Evolutionary conservation across 2,888 invertebrate genomes (phyloP), one percentile per base, ranked within the genome.

Genomic region (Nemotelus pantherinus): DNA sequence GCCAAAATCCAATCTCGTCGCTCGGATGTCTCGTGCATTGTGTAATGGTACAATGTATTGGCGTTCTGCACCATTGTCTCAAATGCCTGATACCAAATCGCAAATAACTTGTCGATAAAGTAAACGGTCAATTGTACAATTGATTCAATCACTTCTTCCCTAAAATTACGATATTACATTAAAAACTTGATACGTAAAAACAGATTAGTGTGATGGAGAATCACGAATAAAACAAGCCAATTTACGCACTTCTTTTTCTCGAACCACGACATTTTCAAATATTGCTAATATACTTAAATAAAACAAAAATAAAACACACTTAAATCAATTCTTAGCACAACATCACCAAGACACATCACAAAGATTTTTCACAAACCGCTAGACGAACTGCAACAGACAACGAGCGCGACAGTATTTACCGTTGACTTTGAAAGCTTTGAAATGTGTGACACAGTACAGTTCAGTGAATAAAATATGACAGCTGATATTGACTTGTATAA

Each of bases 11-110:
- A 84, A 45, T 88, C 87, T 10, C 90, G 87, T 77, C 90, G 90
- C 53, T 89, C 87, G 60, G 89, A 85, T 0, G 92, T 90, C 83
- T 93, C 93, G 0, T 85, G 84, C 10, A 91, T 86, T 80, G 93
- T 89, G 80, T 92, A 93, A 2, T 87, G 85, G 80, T 91, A 91
- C 2, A 92, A 86, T 7, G 89, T 89, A 81, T 89, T 87, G 45
- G 90, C 89, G 78, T 86, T 86, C 9, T 83, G 83, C 2, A 82
- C 80, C 3, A 87, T 81, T 58, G 84, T 84, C 47, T 81, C 80
- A 7, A 77, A 77, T n/a, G n/a, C n/a, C n/a, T n/a, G n/a, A n/a
- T n/a, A n/a, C 87, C 87, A 87, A 71, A 86, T 82, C 1, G 78
- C 58, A 2, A 81, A 80, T 44, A 87, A 80, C n/a, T 81, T 79